Conservation (phyloP, 2,113 vertebrate genomes). For the Phrynocephalus versicolor region DNA sequence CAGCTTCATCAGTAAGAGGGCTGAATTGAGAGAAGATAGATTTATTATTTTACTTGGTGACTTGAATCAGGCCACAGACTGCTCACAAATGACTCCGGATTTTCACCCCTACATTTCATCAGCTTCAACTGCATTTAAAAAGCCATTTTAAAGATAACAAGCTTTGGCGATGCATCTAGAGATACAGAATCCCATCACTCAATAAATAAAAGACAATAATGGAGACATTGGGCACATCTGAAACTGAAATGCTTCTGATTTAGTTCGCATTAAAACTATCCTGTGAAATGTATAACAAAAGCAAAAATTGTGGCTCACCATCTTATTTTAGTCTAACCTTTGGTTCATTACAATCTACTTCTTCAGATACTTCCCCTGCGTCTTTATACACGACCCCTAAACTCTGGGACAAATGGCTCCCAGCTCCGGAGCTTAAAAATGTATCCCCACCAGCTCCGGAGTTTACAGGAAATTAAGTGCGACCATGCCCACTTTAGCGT, state of each 20-base stretch:
- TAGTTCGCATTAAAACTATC: not conserved
- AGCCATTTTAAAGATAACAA: not conserved
- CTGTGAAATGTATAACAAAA: not conserved
- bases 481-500: too few species aligned
- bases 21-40: not conserved
- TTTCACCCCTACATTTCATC: too few species aligned
- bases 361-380: too few species aligned
- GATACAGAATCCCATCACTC: not conserved
- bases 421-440: too few species aligned
- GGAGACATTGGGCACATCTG: not conserved
- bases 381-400: too few species aligned
- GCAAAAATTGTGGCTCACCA: too few species aligned
- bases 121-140: not conserved
- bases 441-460: too few species aligned
- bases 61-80: not conserved
- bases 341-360: too few species aligned
- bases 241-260: not conserved
- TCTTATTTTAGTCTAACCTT: too few species aligned
- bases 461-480: too few species aligned
- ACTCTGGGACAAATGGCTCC: too few species aligned
- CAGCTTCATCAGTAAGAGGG: too few species aligned
- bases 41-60: not conserved
- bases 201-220: not conserved
- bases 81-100: not conserved
- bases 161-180: not conserved